phyloP scores from a whole-genome alignment of 2,113 vertebrate species.

The Dascyllus trimaculatus region DNA sequence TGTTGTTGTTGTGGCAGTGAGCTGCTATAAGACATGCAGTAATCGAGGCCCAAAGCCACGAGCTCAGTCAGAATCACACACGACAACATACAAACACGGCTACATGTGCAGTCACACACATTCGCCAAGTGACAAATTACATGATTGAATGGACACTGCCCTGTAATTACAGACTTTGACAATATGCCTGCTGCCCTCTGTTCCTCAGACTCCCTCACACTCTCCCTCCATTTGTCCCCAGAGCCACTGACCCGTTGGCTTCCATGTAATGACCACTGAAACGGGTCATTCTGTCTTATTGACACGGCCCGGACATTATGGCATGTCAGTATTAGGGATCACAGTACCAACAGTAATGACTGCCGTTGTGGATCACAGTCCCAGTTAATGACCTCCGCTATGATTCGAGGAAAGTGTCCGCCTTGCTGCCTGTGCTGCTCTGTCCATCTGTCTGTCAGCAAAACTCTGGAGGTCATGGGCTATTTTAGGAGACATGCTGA shows the following conservation, averaged over 20 bases:
- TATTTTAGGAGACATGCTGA: constrained; percentile 42
- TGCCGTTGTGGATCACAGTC: constrained; percentile 69
- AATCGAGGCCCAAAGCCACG: neutral
- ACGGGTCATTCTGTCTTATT: constrained; percentile 72
- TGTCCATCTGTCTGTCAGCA: constrained; percentile 64
- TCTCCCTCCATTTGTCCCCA: constrained; percentile 38
- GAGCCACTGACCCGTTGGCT: constrained; percentile 68
- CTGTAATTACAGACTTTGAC: constrained; percentile 73
- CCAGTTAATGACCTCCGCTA: constrained; percentile 73
- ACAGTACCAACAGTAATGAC: constrained; percentile 65
- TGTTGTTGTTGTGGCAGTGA: neutral
- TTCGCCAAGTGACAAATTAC: constrained; percentile 42
- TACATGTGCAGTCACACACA: constrained; percentile 31
- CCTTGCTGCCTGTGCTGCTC: constrained; percentile 32
- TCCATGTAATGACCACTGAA: constrained; percentile 72
- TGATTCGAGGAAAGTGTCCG: constrained; percentile 47
- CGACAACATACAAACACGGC: constrained; percentile 17
- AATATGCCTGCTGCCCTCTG: constrained; percentile 70
- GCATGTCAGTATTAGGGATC: constrained; percentile 60
- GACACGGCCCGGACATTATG: constrained; percentile 67
- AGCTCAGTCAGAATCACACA: constrained; percentile 15
- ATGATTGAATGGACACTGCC: constrained; percentile 60
- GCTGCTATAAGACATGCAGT: neutral
- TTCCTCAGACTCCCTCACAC: constrained; percentile 33
- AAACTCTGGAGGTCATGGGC: constrained; percentile 51